Conservation (phyloP, 2,797 vertebrate species). For the Sparidentex hasta region DNA sequence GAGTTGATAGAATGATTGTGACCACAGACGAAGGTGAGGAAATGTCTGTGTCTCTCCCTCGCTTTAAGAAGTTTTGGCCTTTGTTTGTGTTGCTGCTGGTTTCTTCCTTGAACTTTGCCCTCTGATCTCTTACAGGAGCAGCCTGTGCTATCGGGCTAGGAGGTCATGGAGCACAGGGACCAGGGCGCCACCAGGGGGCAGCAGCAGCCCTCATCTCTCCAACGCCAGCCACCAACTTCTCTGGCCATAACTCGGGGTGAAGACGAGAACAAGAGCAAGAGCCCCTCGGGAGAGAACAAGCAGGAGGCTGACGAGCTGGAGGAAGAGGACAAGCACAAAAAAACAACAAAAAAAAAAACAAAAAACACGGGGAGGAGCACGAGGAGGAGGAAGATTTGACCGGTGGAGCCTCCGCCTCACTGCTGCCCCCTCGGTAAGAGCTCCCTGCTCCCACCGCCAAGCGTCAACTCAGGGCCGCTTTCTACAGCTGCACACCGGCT, state of each 20-base stretch:
- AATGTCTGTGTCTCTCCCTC: not conserved
- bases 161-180: constrained; percentile 76
- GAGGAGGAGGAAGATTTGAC: constrained; percentile 53
- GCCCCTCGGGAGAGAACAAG: constrained; percentile 37
- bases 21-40: constrained; percentile 72
- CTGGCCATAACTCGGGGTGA: constrained; percentile 79
- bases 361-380: constrained; percentile 47
- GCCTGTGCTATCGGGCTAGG: constrained; percentile 76
- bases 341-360: constrained; percentile 7
- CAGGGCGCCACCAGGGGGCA: constrained; percentile 88
- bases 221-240: constrained; percentile 74
- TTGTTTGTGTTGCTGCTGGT: not conserved
- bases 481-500: constrained; percentile 79
- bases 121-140: constrained; percentile 46
- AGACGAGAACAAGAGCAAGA: constrained; percentile 71
- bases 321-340: constrained; percentile 63
- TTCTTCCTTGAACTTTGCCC: constrained; percentile 17
- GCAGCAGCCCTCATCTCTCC: constrained; percentile 89
- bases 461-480: constrained; percentile 87
- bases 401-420: constrained; percentile 82
- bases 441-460: constrained; percentile 71
- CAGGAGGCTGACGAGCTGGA: constrained; percentile 74
- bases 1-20: constrained; percentile 88
- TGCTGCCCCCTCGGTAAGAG: constrained; percentile 84
- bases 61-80: not conserved